phyloP scores from a whole-genome alignment of 1,140 invertebrate genomes.

The Zaprionus taronus region DNA sequence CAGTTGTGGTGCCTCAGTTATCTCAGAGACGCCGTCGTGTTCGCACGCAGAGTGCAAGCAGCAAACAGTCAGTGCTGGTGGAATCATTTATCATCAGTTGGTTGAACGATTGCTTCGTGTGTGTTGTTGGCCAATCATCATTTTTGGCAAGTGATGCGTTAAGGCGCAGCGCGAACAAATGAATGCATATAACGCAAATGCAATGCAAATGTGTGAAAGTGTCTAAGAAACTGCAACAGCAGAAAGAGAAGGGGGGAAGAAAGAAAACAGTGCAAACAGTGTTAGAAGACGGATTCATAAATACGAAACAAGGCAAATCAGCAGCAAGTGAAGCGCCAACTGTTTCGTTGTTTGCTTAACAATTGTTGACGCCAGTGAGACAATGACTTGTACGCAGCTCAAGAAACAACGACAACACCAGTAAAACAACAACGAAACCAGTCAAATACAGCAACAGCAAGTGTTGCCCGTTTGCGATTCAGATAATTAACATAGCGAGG shows the following conservation, averaged over 20 bases:
- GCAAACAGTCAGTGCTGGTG: neutral
- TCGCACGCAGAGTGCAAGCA: conserved; percentile 43
- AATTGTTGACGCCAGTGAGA: conserved; percentile 13
- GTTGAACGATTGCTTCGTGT: conserved; percentile 38
- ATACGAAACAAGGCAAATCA: conserved; percentile 23
- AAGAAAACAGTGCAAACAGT: conserved; percentile 1
- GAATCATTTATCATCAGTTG: conserved; percentile 20
- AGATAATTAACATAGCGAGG: conserved; percentile 51
- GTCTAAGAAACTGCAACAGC: conserved; percentile 43
- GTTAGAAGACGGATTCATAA: conserved; percentile 5
- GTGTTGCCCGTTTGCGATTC: conserved; percentile 12
- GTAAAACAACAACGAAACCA: conserved; percentile 5
- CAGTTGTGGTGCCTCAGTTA: conserved; percentile 45
- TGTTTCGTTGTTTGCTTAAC: conserved; percentile 34
- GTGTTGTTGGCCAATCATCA: conserved; percentile 43
- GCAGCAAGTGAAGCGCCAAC: conserved; percentile 27
- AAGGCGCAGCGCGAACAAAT: conserved; percentile 41
- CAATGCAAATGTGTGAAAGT: conserved; percentile 80
- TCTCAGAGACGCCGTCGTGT: conserved; percentile 38
- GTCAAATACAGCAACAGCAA: conserved; percentile 27
- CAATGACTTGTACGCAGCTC: conserved; percentile 9
- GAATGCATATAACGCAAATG: conserved; percentile 60
- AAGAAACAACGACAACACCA: conserved; percentile 15
- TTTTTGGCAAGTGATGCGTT: conserved; percentile 70
- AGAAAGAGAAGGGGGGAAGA: neutral